Evolutionary conservation across 2,113 vertebrate genomes (phyloP).

Genomic region (Actenoides hombroni): DNA sequence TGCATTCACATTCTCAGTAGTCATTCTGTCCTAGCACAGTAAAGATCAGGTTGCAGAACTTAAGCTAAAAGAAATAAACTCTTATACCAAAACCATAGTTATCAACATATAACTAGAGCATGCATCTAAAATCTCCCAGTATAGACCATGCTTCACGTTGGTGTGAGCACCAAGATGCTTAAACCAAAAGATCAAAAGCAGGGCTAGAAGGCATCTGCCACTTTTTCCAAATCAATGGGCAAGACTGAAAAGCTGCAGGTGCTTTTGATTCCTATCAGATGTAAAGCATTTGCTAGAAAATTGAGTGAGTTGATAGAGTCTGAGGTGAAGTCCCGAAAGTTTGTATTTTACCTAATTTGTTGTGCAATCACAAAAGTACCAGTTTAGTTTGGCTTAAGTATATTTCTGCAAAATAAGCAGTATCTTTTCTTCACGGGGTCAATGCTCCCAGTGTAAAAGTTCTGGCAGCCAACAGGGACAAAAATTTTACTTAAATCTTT

Average conservation of each 20-base stretch:
- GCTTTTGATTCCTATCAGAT: not conserved
- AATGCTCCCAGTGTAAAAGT: not conserved
- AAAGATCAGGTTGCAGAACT: not conserved
- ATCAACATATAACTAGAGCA: not conserved
- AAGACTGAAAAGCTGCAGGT: not conserved
- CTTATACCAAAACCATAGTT: not conserved
- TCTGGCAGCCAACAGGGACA: not conserved
- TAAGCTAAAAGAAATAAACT: not conserved
- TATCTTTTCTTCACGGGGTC: not conserved
- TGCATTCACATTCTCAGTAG: not conserved
- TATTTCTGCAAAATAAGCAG: not conserved
- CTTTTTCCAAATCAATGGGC: not conserved
- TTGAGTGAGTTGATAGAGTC: not conserved
- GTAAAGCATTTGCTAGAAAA: not conserved
- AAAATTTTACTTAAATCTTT: not conserved
- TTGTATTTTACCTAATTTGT: not conserved
- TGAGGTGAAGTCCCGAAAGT: not conserved
- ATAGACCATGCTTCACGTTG: fast-evolving
- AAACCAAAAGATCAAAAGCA: not conserved
- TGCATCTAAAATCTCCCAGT: not conserved
- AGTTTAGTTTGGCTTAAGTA: not conserved
- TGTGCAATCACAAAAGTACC: not conserved
- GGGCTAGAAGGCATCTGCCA: not conserved
- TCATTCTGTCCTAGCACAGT: not conserved
- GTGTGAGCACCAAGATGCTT: not conserved